A percentile compares a stretch with the other conserved stretches of the same genome.
Conservation (phyloP, 2,113 vertebrate genomes). For the Sprattus sprattus region DNA sequence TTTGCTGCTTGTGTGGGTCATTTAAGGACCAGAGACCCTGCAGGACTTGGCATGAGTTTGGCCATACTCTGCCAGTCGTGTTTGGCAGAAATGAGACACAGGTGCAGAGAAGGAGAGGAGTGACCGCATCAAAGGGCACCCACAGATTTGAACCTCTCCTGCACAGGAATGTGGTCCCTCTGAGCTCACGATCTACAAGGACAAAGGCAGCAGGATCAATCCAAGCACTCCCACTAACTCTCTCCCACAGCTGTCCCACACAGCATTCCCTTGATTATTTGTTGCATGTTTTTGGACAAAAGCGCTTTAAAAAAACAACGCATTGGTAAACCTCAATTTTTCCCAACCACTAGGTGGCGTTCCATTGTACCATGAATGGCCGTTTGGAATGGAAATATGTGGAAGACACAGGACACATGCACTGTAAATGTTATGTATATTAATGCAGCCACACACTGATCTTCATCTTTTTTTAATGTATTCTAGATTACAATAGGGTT, state of each 20-base stretch:
- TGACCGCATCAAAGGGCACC: background rate
- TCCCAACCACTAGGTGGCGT: too few relatives aligned
- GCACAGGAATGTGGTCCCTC: conserved; percentile 5
- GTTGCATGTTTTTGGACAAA: background rate
- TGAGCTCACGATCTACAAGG: conserved; percentile 2
- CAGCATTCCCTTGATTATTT: background rate
- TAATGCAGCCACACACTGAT: background rate
- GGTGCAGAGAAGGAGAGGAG: conserved; percentile 1
- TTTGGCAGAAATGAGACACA: background rate
- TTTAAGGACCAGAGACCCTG: background rate
- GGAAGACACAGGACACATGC: background rate
- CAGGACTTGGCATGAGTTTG: background rate
- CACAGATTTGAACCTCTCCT: background rate
- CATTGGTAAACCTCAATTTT: background rate
- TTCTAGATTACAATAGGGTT: too few relatives aligned
- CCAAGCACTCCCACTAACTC: background rate
- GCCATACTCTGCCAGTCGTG: background rate
- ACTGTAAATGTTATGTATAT: too few relatives aligned
- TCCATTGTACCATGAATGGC: background rate
- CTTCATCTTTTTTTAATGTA: background rate
- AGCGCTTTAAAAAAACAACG: background rate
- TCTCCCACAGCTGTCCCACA: background rate
- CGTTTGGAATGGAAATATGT: background rate
- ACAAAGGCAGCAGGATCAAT: background rate
- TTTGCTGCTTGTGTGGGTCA: background rate